Percentiles rank a stretch among this genome's conserved stretches.
Conservation (phyloP, 2,113 vertebrate genomes). For the Hippocampus barbouri region DNA sequence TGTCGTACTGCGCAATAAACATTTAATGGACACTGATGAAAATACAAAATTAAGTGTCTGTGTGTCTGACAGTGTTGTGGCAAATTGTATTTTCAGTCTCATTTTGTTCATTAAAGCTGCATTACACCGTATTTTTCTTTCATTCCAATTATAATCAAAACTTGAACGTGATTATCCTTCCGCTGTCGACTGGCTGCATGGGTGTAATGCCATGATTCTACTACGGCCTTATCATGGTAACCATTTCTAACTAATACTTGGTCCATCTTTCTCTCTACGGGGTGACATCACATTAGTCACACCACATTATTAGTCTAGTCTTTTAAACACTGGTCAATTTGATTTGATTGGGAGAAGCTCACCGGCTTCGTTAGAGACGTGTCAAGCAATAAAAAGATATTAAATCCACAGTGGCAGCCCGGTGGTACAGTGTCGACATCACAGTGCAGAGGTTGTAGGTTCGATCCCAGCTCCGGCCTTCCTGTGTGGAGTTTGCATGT, state of each 20-base stretch:
- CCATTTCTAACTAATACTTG: too few species aligned
- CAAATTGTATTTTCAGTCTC: neutral
- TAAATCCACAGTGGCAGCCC: too few species aligned
- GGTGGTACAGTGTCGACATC: too few species aligned
- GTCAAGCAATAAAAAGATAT: neutral
- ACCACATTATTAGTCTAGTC: neutral
- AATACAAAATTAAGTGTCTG: too few species aligned
- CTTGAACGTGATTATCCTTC: neutral
- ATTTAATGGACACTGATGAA: too few species aligned
- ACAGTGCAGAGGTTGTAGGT: too few species aligned
- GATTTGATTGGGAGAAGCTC: constrained; percentile 1
- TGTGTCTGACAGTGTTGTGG: neutral
- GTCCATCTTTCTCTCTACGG: neutral
- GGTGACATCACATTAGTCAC: neutral
- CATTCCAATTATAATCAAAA: neutral
- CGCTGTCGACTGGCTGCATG: too few species aligned
- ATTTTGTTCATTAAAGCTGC: neutral
- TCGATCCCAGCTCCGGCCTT: too few species aligned
- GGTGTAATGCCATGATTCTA: neutral
- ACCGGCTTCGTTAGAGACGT: constrained; percentile 3
- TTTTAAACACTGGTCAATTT: neutral
- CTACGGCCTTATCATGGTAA: neutral
- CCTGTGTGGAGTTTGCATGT: too few species aligned
- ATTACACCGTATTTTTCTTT: neutral
- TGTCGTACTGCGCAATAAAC: too few species aligned